Conservation (phyloP, 2,113 vertebrate genomes). For the Heloderma charlesbogerti region DNA sequence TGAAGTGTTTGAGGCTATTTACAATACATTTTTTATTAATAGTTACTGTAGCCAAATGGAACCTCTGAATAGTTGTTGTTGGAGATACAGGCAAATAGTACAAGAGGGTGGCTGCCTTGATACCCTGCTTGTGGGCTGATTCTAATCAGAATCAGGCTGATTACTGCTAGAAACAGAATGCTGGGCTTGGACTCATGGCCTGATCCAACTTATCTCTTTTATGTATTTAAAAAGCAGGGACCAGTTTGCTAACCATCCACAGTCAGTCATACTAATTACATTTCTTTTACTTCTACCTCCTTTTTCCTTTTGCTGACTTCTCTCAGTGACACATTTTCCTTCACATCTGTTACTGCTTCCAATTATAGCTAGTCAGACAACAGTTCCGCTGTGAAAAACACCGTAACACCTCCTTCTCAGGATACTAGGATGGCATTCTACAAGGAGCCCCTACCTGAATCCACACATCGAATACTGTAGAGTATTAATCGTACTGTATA, state of each 20-base stretch:
- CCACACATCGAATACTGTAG: neutral
- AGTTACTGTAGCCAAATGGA: neutral
- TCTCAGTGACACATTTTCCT: neutral
- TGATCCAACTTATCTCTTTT: neutral
- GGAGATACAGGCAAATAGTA: neutral
- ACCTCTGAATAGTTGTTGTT: neutral
- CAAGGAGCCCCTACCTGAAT: neutral
- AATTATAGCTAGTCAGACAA: neutral
- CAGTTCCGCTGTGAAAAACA: neutral
- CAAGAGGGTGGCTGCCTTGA: neutral
- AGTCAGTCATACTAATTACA: no score
- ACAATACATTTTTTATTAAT: neutral
- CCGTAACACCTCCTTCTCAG: neutral
- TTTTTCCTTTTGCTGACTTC: neutral
- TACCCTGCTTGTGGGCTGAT: neutral
- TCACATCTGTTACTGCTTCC: constrained; percentile 6
- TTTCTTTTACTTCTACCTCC: neutral
- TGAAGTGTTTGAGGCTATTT: neutral
- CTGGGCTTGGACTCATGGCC: neutral
- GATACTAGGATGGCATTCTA: neutral
- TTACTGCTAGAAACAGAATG: neutral
- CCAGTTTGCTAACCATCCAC: neutral
- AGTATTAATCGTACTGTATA: neutral
- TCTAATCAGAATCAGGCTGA: neutral
- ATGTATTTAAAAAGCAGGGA: neutral